These are phyloP conservation scores for Acrocephalus arundinaceus DNA, from an alignment of 2,113 vertebrate genomes.

Conservation along the genomic window DNA sequence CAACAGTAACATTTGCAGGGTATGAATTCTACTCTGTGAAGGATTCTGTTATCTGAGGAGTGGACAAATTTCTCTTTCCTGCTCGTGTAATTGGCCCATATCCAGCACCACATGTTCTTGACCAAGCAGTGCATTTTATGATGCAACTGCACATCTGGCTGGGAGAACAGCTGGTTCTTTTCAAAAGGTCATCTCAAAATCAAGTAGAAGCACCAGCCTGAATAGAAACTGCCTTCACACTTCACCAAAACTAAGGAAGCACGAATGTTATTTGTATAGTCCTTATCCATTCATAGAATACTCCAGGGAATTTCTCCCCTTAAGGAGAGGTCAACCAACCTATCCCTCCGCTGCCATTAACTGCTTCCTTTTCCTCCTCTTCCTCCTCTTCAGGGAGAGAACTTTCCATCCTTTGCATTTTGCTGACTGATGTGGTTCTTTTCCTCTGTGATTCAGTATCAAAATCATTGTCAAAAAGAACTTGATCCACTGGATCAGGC, in stretches of 20 bases:
- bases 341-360: constrained; percentile 83
- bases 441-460: constrained; percentile 93
- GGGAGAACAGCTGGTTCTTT: constrained; percentile 48
- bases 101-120: constrained; percentile 38
- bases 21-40: background rate
- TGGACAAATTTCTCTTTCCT: background rate
- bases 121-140: constrained; percentile 7
- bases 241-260: background rate
- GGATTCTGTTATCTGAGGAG: background rate
- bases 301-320: background rate
- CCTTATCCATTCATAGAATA: background rate
- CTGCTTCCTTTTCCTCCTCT: constrained; percentile 88
- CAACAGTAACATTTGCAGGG: background rate
- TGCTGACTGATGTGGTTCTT: constrained; percentile 95
- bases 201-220: background rate
- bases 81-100: background rate
- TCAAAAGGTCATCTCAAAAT: constrained; percentile 43
- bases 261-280: background rate
- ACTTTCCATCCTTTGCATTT: constrained; percentile 95
- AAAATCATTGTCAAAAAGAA: constrained; percentile 96
- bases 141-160: constrained; percentile 63
- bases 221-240: background rate
- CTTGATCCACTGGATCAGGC: constrained; percentile 94
- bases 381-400: constrained; percentile 95
- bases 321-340: constrained; percentile 75